Evolutionary conservation across 2,113 vertebrate species (phyloP).

Genomic region (Elaphurus davidianus): DNA sequence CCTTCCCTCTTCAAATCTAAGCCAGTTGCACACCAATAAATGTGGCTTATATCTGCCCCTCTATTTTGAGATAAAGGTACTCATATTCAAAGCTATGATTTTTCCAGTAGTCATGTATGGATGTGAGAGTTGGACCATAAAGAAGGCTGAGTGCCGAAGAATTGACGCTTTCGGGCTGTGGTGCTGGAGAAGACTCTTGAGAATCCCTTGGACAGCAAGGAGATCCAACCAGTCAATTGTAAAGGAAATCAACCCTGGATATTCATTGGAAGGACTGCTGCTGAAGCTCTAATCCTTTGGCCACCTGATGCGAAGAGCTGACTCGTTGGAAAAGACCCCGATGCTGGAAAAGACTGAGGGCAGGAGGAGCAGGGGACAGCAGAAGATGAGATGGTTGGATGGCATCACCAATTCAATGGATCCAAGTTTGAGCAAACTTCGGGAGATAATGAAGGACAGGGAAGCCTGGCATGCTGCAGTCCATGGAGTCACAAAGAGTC

Average conservation of each 20-base stretch:
- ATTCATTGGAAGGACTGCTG: neutral
- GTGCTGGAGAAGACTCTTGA: neutral
- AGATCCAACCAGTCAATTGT: neutral
- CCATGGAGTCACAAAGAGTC: neutral
- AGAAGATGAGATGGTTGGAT: neutral
- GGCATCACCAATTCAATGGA: neutral
- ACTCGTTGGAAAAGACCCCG: fast-evolving
- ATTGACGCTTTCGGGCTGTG: neutral
- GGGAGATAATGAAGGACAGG: neutral
- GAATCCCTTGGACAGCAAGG: neutral
- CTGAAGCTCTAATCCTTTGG: neutral
- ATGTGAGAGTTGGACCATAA: neutral
- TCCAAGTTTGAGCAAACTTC: neutral
- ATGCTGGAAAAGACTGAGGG: neutral
- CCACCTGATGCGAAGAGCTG: neutral
- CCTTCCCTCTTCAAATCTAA: neutral
- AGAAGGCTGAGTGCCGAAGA: fast-evolving
- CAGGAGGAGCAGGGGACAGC: neutral
- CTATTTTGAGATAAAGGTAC: neutral
- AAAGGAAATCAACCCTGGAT: neutral
- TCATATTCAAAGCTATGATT: neutral
- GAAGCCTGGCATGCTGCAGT: neutral
- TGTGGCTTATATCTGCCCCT: neutral
- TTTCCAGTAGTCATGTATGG: neutral
- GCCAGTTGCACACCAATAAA: neutral